Conservation (phyloP, 2,113 vertebrate genomes). For the Podarcis muralis region DNA sequence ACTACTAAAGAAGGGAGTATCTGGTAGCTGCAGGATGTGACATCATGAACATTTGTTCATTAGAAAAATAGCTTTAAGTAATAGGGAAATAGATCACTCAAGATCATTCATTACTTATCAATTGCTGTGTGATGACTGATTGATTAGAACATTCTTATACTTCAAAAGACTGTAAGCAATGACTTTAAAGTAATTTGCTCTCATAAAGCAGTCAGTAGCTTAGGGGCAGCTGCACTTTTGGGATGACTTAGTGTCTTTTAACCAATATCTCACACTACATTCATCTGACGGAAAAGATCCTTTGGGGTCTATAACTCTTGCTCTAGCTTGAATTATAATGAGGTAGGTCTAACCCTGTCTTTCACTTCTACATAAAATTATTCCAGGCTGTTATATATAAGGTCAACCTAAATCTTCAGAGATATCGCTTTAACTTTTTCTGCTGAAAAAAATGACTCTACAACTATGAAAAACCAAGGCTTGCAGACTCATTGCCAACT, state of each 20-base stretch:
- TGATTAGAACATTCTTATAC: slow-evolving; percentile 1
- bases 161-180: not conserved
- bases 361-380: slow-evolving; percentile 40
- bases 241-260: slow-evolving; percentile 46
- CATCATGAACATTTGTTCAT: not conserved
- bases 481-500: not conserved
- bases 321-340: slow-evolving; percentile 41
- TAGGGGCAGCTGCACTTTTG: slow-evolving; percentile 19
- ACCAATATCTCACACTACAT: not conserved
- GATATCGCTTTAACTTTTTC: slow-evolving; percentile 22
- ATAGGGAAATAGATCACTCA: slow-evolving; percentile 6
- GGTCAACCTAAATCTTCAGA: slow-evolving; percentile 47
- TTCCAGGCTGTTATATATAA: slow-evolving; percentile 20
- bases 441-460: slow-evolving; percentile 43
- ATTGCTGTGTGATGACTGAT: slow-evolving; percentile 4
- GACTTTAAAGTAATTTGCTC: not conserved
- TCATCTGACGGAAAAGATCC: slow-evolving; percentile 53
- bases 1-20: not conserved
- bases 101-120: not conserved
- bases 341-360: slow-evolving; percentile 46
- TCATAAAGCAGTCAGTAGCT: slow-evolving; percentile 9
- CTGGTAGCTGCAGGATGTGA: not conserved
- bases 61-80: slow-evolving; percentile 2
- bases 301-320: slow-evolving; percentile 51
- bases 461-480: not conserved